Evolutionary conservation across 2,888 invertebrate species (phyloP).

Genomic region (Noctua janthina): DNA sequence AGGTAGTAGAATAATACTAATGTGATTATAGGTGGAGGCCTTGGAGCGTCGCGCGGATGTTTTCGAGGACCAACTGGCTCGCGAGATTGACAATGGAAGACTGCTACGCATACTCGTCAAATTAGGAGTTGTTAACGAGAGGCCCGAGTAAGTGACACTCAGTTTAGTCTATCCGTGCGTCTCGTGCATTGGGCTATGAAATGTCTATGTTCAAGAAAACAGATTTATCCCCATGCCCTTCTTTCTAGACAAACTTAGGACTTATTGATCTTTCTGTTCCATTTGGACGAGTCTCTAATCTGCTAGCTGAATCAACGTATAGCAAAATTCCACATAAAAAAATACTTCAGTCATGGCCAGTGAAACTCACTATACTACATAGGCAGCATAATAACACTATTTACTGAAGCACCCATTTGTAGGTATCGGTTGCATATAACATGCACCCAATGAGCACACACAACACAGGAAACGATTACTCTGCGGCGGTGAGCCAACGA

Average conservation of each 20-base stretch:
- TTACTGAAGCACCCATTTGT: neutral
- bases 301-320: neutral
- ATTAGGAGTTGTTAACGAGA: slow-evolving; percentile 97
- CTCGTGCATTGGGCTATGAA: neutral
- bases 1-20: neutral
- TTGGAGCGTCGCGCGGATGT: slow-evolving; percentile 96
- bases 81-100: slow-evolving; percentile 98
- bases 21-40: slow-evolving; percentile 91
- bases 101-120: slow-evolving; percentile 97
- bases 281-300: neutral
- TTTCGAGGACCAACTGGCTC: slow-evolving; percentile 96
- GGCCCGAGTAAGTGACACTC: slow-evolving; percentile 94
- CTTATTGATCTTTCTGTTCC: neutral
- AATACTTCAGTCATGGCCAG: neutral
- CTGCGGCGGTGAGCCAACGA: slow-evolving; percentile 3
- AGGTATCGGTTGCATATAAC: neutral
- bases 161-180: neutral
- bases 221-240: neutral
- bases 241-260: neutral
- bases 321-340: neutral
- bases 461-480: slow-evolving; percentile 4
- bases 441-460: neutral
- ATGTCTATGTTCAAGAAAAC: neutral
- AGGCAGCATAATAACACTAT: neutral
- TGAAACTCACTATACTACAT: neutral